Evolutionary conservation across 1,140 invertebrate genomes (phyloP).

Genomic region (Pseudomyrmex cubaensis): DNA sequence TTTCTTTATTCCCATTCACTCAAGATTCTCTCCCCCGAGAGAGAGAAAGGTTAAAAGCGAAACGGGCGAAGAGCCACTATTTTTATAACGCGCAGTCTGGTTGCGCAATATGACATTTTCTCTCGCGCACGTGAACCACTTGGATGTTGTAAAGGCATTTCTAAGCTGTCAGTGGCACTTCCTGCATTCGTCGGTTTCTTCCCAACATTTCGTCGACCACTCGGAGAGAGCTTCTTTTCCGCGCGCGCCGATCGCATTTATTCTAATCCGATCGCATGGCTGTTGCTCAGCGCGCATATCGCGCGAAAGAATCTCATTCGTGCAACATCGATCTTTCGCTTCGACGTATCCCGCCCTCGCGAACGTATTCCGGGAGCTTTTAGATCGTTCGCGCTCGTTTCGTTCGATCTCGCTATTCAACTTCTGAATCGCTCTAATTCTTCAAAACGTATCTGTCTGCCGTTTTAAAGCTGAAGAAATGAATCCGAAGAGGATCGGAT

Average conservation of each 20-base stretch:
- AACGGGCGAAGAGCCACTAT: slow-evolving; percentile 3
- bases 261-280: slow-evolving; percentile 39
- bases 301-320: slow-evolving; percentile 32
- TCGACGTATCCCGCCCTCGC: neutral
- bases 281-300: slow-evolving; percentile 36
- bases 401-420: neutral
- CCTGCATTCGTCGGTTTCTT: slow-evolving; percentile 17
- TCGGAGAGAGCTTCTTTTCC: slow-evolving; percentile 30
- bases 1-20: neutral
- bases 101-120: slow-evolving; percentile 41
- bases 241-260: slow-evolving; percentile 38
- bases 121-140: slow-evolving; percentile 27
- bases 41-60: slow-evolving; percentile 5
- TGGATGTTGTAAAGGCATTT: slow-evolving; percentile 45
- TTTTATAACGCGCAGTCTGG: slow-evolving; percentile 23
- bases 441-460: slow-evolving; percentile 12
- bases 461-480: slow-evolving; percentile 24
- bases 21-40: neutral
- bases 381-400: slow-evolving; percentile 12
- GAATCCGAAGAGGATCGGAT: neutral
- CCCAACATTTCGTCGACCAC: slow-evolving; percentile 1
- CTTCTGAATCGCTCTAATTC: slow-evolving; percentile 10
- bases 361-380: neutral
- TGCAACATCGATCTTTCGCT: slow-evolving; percentile 36
- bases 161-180: slow-evolving; percentile 56